Base-by-base conservation (phyloP, 2,797 vertebrate species). In the Aselliscus stoliczkanus region DNA sequence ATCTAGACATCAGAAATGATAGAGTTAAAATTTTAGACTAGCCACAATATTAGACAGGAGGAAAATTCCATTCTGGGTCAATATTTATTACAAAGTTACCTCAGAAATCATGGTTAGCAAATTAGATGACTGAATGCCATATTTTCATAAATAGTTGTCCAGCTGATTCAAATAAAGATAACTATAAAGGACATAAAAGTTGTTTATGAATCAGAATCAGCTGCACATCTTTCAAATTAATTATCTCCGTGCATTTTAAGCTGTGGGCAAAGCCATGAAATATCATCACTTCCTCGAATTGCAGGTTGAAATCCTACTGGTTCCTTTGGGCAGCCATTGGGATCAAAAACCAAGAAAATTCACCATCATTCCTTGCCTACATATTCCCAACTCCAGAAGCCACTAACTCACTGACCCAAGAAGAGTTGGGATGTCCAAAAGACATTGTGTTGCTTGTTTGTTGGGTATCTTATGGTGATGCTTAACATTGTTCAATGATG, bases 401-500 rank as follows among this genome's bases (percentile, higher is more conserved):
- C 52, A 37, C 25, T 76, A 31, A 56, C 44, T 93, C 69, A 52
- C 21, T 52, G 29, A 86, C 62, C 34, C 47, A 81, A 54, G 56
- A 76, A 42, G 87, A 81, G 29, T 23, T 62, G 31, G 60, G 62
- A 64, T 73, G 34, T 62, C 42, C 64, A 44, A 65, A 95, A 93
- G 69, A 18, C 75, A 54, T 50, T 65, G 27, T 27, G 93, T 52
- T 95, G 47, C 47, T 50, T 50, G 52, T 83, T 90, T 50, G 58
- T 60, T 79, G 5, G 6, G 31, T 97, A 86, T 95, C 94, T 94
- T 88, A 58, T 39, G 77, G 67, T 87, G 52, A 77, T 93, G 82
- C 91, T 96, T 96, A 96, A 91, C 96, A 84, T 94, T 89, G 52
- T 93, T 96, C 62, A 94, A 56, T 95, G 79, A 91, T 96, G 72